phyloP scores from a whole-genome alignment of 2,888 invertebrate genomes.

The Hypena proboscidalis region DNA sequence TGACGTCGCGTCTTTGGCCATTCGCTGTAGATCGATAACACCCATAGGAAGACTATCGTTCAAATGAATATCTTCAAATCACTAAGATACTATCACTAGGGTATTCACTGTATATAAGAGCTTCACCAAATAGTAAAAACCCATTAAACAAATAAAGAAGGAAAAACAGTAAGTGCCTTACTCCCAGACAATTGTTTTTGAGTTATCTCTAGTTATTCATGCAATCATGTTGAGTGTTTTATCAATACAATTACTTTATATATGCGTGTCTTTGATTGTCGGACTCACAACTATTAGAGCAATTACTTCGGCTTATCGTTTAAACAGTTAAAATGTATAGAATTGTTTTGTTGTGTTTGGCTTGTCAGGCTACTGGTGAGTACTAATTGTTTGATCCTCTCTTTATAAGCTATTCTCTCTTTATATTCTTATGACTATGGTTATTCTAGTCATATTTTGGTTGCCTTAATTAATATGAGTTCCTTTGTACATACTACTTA shows the following conservation, averaged over 20 bases:
- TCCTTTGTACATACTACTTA: too few relatives aligned
- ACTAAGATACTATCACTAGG: too few relatives aligned
- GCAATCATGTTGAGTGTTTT: conserved; percentile 10
- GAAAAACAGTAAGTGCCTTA: conserved; percentile 40
- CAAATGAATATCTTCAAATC: too few relatives aligned
- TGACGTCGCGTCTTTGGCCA: too few relatives aligned
- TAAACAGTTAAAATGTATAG: conserved; percentile 22
- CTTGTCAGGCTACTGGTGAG: conserved; percentile 34
- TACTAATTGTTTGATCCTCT: conserved; percentile 1
- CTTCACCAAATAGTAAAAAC: conserved; percentile 7
- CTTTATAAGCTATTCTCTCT: too few relatives aligned
- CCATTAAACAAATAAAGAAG: too few relatives aligned
- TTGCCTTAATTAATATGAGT: too few relatives aligned
- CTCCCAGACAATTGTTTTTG: conserved; percentile 27
- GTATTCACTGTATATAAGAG: neutral
- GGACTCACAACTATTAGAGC: conserved; percentile 11
- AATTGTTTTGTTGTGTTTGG: conserved; percentile 23
- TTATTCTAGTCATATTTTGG: too few relatives aligned
- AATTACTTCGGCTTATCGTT: conserved; percentile 13
- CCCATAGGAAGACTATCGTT: too few relatives aligned
- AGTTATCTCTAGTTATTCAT: conserved; percentile 19
- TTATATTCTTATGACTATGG: too few relatives aligned
- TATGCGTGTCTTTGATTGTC: conserved; percentile 15
- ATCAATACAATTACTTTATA: conserved; percentile 24
- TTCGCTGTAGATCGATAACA: too few relatives aligned